Evolutionary conservation across 2,888 invertebrate species (phyloP).

Genomic region (Hetaerina titia): DNA sequence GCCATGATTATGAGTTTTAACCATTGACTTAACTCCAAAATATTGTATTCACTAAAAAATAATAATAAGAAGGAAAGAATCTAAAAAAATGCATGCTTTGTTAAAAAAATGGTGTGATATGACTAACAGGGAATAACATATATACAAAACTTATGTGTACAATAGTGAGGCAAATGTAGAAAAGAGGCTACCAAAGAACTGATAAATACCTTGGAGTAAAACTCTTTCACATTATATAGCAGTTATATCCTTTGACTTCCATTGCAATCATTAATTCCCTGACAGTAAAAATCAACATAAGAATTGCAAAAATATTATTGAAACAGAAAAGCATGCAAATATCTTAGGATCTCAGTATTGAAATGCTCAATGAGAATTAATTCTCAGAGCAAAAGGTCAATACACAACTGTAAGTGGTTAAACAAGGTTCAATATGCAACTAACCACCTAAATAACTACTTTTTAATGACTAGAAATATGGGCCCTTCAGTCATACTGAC

Average conservation of each 20-base stretch:
- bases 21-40: conserved; percentile 34
- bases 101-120: conserved; percentile 55
- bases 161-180: conserved; percentile 62
- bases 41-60: conserved; percentile 45
- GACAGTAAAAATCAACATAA: background rate
- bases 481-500: background rate
- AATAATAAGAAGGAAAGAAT: conserved; percentile 30
- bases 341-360: background rate
- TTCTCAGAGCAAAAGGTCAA: conserved; percentile 2
- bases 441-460: conserved; percentile 21
- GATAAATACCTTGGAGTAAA: conserved; percentile 18
- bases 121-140: conserved; percentile 48
- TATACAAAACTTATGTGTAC: conserved; percentile 58
- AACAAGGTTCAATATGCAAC: background rate
- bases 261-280: background rate
- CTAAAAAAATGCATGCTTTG: conserved; percentile 62
- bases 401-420: background rate
- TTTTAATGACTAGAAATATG: background rate
- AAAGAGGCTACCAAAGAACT: conserved; percentile 57
- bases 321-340: conserved; percentile 28
- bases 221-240: background rate
- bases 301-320: background rate
- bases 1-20: conserved; percentile 40
- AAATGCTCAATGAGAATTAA: conserved; percentile 17
- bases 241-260: background rate